Base-by-base conservation (phyloP, 1,140 invertebrate genomes). In the Cylas formicarius region DNA sequence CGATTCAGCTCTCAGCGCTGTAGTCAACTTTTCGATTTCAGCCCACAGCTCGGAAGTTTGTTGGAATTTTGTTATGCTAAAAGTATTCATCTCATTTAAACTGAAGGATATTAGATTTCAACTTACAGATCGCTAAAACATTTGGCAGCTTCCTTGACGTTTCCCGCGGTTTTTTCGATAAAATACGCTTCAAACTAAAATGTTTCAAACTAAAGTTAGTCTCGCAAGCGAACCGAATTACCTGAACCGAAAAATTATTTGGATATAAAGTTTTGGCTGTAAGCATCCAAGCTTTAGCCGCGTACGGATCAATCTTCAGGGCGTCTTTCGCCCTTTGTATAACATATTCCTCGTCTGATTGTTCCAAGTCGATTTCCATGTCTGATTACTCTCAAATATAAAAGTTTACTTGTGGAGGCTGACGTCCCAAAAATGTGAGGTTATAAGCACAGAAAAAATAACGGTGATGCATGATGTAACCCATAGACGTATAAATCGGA, bases 221-320 rank as follows among this genome's bases (percentile, higher is more conserved):
- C 13, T 19, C 9, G 32, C 34, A 29, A 16, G 36, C 22, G 20
- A 4, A 9, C 28, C 26, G 29, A 11, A 34, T 36, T 61, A 83
- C 86, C 67, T 91, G 86, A 29, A 92, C 80, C 56, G 78, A 80
- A 58, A 89, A 89, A 62, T 87, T 88, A 21, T 82, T 76, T 0
- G 88, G 87, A 72, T 82, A 90, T 43, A 92, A 71, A 6, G 84
- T 86, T 75, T 85, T 87, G 0, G 88, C 88, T 6, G 86, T 90
- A n/a, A 92, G 76, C 68, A 91, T 80, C 88, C 88, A 92, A 14
- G 87, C 82, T 74, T 90, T 90, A 1, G 87, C 86, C 21, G 81
- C 75, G 65, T 77, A 77, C 44, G 82, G 77, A 66, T 90, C 84
- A 21, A 61, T 68, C 40, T 77, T 72, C 19, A 85, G 69, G 21